phyloP scores from a whole-genome alignment of 2,888 invertebrate species.

The Tyria jacobaeae region DNA sequence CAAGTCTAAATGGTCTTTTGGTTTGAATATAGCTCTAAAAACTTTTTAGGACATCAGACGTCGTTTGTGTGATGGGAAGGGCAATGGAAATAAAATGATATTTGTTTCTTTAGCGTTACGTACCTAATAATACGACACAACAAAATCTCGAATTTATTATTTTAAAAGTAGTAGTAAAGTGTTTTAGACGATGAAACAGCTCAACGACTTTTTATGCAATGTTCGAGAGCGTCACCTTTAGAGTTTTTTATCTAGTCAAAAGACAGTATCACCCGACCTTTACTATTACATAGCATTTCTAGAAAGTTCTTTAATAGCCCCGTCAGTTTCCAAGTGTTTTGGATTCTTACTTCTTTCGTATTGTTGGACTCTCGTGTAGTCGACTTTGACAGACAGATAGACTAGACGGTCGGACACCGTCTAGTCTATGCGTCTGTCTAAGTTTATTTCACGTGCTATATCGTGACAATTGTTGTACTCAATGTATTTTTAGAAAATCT shows the following conservation, averaged over 20 bases:
- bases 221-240: neutral
- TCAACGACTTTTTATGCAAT: too few species aligned
- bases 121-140: too few species aligned
- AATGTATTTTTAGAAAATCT: too few species aligned
- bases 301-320: neutral
- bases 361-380: neutral
- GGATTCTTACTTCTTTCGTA: neutral
- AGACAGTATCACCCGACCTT: neutral
- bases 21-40: neutral
- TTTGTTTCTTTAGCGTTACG: too few species aligned
- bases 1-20: conserved; percentile 8
- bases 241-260: neutral
- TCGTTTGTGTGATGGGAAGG: neutral
- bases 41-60: neutral
- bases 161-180: too few species aligned
- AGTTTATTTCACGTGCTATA: neutral
- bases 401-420: too few species aligned
- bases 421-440: neutral
- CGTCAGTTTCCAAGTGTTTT: neutral
- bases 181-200: too few species aligned
- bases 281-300: neutral
- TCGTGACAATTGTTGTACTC: too few species aligned
- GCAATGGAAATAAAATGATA: neutral
- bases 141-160: too few species aligned
- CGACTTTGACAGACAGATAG: too few species aligned